Conservation (phyloP, 1,140 invertebrate genomes). For the Hyles vespertilio region DNA sequence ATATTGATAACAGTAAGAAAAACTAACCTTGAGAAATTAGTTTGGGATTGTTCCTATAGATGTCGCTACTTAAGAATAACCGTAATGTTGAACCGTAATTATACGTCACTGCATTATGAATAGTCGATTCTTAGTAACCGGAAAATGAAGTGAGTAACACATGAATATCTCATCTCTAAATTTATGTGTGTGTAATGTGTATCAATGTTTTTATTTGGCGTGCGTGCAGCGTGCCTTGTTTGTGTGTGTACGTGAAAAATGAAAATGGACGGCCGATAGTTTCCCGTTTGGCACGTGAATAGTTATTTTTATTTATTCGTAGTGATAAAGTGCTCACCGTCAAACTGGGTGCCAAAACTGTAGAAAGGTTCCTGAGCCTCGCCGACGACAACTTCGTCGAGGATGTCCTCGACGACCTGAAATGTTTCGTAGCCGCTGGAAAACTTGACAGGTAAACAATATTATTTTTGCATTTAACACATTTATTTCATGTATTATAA, state of each 20-base stretch:
- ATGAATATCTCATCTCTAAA: not conserved
- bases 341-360: constrained; percentile 75
- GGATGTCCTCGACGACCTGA: constrained; percentile 71
- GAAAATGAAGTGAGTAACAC: constrained; percentile 1
- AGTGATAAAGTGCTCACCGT: constrained; percentile 41
- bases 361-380: constrained; percentile 65
- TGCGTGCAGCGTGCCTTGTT: constrained; percentile 10
- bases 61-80: constrained; percentile 2
- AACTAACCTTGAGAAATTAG: not conserved
- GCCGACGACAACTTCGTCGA: constrained; percentile 69
- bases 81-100: too few relatives aligned
- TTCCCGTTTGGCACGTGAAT: constrained; percentile 55
- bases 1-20: too few relatives aligned
- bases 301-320: constrained; percentile 49
- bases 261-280: constrained; percentile 64
- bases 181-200: constrained; percentile 7
- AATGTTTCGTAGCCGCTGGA: constrained; percentile 67
- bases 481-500: not conserved
- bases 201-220: constrained; percentile 6
- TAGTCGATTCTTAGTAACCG: constrained; percentile 5
- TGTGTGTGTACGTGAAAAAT: constrained; percentile 38
- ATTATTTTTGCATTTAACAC: constrained; percentile 30
- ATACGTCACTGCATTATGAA: not conserved
- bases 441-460: constrained; percentile 72
- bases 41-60: not conserved